phyloP scores from a whole-genome alignment of 2,888 invertebrate species.

The Sinelater perroti region DNA sequence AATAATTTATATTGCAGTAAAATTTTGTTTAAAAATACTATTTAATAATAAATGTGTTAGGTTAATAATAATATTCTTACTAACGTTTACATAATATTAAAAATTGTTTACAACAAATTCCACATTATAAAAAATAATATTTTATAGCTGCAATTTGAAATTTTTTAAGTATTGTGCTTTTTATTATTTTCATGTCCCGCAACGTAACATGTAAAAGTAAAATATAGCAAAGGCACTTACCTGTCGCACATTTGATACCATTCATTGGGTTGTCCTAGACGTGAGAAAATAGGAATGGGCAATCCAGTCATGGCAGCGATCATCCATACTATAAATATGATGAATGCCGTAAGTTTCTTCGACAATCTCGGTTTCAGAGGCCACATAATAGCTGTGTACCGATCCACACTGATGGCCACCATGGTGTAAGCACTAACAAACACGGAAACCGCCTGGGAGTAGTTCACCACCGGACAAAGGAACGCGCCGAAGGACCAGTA shows the following conservation, averaged over 20 bases:
- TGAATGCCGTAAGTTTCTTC: constrained; percentile 73
- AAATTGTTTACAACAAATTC: too few relatives aligned
- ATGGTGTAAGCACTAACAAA: constrained; percentile 89
- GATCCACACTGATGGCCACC: constrained; percentile 89
- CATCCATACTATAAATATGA: constrained; percentile 78
- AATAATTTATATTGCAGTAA: too few relatives aligned
- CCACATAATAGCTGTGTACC: constrained; percentile 90
- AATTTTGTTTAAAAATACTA: too few relatives aligned
- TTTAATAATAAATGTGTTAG: too few relatives aligned
- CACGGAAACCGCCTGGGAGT: constrained; percentile 82
- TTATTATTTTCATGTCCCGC: too few relatives aligned
- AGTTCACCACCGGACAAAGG: constrained; percentile 85
- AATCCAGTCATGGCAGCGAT: constrained; percentile 81
- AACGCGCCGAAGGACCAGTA: constrained; percentile 89
- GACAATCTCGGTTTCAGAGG: constrained; percentile 84
- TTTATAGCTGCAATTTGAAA: too few relatives aligned
- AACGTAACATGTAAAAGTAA: too few relatives aligned
- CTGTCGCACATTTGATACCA: constrained; percentile 72
- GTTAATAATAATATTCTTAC: too few relatives aligned
- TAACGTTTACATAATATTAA: too few relatives aligned
- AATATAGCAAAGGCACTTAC: constrained; percentile 57
- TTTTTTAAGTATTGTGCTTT: too few relatives aligned
- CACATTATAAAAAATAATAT: too few relatives aligned
- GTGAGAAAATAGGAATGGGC: constrained; percentile 82
- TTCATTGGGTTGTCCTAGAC: constrained; percentile 68